Evolutionary conservation across 1,140 invertebrate species (phyloP), one percentile per base, ranked within the genome.

Genomic region (Tenebrio molitor): DNA sequence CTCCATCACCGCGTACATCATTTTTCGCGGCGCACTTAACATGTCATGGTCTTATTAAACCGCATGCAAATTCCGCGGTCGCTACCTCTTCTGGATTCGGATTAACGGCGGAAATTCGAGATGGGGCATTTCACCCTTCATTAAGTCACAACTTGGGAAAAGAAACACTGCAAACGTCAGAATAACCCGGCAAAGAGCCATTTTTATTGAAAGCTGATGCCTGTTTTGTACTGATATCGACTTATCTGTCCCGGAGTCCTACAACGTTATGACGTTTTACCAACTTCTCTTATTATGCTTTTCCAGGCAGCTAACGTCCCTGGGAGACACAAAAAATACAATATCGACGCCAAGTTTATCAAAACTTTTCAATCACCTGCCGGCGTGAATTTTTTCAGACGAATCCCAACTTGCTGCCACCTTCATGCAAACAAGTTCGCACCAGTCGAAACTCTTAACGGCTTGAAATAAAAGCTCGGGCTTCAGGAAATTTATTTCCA

Each of bases 201-300:
- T 65, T 65, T 65, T 44, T 41, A 41, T 65, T 39, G 34, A 44
- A 44, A 65, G 34, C 39, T 65, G 63, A 39, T 65, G 63, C 63
- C 63, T 65, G 63, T 65, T 65, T 39, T 65, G 63, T 65, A 65
- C 63, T 65, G 63, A 65, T 65, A 65, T 65, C 63, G 63, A 65
- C 39, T 39, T 65, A 44, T 41, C 63, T 65, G 63, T 65, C 63
- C 17, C 14, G 16, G 33, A 65, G 63, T 23, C 63, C 39, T 65
- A 65, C 39, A 65, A 65, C 50, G 50, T 58, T 58, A 58, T 58
- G 50, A 58, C 50, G 23, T 58, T 58, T 58, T 58, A 58, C 50
- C 21, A 58, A 58, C 50, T 58, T 58, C 50, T 58, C 50, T 58
- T 58, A 58, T 58, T 58, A 58, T 58, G 23, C 50, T 58, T 58